Base-by-base conservation (phyloP, 2,113 vertebrate genomes). In the Zeus faber region DNA sequence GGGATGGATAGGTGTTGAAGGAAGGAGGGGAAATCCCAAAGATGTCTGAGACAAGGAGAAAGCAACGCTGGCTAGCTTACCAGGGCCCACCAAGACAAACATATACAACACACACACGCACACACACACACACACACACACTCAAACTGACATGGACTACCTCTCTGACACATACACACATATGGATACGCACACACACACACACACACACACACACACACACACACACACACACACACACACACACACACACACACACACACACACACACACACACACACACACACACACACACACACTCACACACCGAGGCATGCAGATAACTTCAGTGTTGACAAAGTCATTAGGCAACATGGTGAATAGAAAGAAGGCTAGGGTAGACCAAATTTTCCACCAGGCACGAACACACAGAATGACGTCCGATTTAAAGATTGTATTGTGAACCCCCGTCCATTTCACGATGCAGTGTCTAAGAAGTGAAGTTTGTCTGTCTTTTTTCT, bases 281-380 rank as follows among this genome's bases (percentile, higher is more conserved):
- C 40, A n/a, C 46, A 16, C 46, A 27, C 24, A 48, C 46, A n/a
- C 37, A 4, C 37, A n/a, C 37, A 39, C 37, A 27, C 46, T 16
- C 46, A 33, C 27, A 20, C 48, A 33, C 48, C n/a, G 23, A 26
- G 23, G 26, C 46, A 48, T 10, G 59, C 39, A 63, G 16, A 53
- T n/a, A n/a, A n/a, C n/a, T n/a, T n/a, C n/a, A n/a, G n/a, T n/a
- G n/a, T n/a, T n/a, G n/a, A n/a, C n/a, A n/a, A n/a, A n/a, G n/a
- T n/a, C n/a, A n/a, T n/a, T n/a, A n/a, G n/a, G n/a, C n/a, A n/a
- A n/a, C n/a, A n/a, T n/a, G n/a, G n/a, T n/a, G n/a, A n/a, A n/a
- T n/a, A n/a, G n/a, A n/a, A n/a, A n/a, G n/a, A n/a, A n/a, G n/a
- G n/a, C n/a, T n/a, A n/a, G n/a, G n/a, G n/a, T n/a, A n/a, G n/a